Evolutionary conservation across 2,113 vertebrate species (phyloP).

Genomic region (Catagonus wagneri): DNA sequence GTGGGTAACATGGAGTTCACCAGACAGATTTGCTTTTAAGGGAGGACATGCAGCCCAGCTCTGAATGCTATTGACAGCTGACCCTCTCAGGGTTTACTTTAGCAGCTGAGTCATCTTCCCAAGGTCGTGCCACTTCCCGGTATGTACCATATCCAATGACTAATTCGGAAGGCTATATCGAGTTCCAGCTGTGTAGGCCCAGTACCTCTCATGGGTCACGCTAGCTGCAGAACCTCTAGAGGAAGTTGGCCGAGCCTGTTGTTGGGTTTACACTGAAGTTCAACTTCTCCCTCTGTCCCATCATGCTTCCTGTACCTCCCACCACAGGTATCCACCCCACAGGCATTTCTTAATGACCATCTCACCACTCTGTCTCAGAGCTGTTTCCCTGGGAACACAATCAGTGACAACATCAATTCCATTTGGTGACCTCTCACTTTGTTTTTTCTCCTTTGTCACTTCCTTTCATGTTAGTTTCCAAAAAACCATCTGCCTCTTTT

Average conservation of each 20-base stretch:
- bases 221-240: background rate
- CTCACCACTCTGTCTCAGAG: slow-evolving; percentile 32
- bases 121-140: background rate
- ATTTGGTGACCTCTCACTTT: background rate
- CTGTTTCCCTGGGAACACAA: background rate
- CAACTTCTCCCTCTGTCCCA: background rate
- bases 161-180: background rate
- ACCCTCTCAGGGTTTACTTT: background rate
- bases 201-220: background rate
- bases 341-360: background rate
- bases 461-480: background rate
- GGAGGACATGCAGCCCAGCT: background rate
- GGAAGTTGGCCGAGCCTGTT: background rate
- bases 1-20: background rate
- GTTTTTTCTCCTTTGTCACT: background rate
- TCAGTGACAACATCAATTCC: background rate
- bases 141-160: background rate
- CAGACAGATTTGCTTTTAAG: background rate
- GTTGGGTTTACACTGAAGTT: background rate
- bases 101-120: background rate
- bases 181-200: background rate
- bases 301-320: background rate
- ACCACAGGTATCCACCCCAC: background rate
- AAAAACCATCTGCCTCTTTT: background rate
- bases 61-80: background rate